These are phyloP conservation scores for Oxygymnocypris stewartii DNA, from an alignment of 2,113 vertebrate species.

Conservation along the genomic window DNA sequence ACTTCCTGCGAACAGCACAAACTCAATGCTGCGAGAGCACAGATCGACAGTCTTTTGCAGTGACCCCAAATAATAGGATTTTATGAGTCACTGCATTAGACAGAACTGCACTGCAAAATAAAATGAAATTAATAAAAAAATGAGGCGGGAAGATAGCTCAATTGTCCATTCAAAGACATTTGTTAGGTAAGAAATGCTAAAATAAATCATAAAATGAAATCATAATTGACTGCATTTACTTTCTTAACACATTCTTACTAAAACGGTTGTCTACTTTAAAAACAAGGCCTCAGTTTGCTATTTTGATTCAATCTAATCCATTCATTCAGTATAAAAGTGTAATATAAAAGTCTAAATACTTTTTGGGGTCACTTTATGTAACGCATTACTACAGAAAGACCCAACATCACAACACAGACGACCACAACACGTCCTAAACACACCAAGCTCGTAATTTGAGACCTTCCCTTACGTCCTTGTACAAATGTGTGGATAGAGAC, in stretches of 20 bases:
- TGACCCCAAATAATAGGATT: neutral
- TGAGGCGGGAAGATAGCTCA: too few species aligned
- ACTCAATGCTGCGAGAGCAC: neutral
- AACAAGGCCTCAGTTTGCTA: neutral
- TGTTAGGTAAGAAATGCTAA: too few species aligned
- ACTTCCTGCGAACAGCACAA: neutral
- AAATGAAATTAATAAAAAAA: neutral
- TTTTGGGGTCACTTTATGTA: neutral
- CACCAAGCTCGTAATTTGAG: neutral
- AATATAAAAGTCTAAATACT: neutral
- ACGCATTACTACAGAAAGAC: neutral
- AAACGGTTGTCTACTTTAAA: neutral
- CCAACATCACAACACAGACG: neutral
- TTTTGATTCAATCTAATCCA: neutral
- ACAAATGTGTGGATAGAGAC: neutral
- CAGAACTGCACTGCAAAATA: neutral
- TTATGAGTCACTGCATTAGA: neutral
- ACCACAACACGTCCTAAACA: neutral
- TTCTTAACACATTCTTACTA: neutral
- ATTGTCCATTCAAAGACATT: too few species aligned
- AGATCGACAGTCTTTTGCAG: neutral
- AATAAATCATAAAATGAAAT: neutral
- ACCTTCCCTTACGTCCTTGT: neutral
- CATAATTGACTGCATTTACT: neutral
- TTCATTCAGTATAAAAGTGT: neutral